phyloP scores from a whole-genome alignment of 2,888 invertebrate genomes.

The Calameuta idolon region DNA sequence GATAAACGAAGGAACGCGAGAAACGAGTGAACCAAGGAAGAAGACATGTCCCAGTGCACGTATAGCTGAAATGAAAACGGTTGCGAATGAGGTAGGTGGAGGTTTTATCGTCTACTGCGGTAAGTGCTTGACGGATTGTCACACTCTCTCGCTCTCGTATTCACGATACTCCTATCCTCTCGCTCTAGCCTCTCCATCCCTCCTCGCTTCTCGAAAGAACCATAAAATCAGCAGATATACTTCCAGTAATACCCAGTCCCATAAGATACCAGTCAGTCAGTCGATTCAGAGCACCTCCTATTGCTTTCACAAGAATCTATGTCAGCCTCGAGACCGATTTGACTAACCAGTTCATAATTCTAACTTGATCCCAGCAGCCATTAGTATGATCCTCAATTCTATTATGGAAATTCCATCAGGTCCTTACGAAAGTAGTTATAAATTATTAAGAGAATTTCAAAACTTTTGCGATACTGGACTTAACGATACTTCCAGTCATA shows the following conservation, averaged over 20 bases:
- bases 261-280: background rate
- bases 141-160: slow-evolving; percentile 18
- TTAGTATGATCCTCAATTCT: background rate
- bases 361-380: background rate
- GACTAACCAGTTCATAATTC: background rate
- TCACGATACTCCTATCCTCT: slow-evolving; percentile 3
- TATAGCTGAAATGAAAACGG: slow-evolving; percentile 9
- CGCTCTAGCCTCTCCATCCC: slow-evolving; percentile 13
- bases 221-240: slow-evolving; percentile 53
- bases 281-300: background rate
- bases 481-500: background rate
- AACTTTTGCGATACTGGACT: background rate
- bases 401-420: background rate
- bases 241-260: slow-evolving; percentile 35
- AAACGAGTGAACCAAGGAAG: background rate
- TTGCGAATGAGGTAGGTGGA: slow-evolving; percentile 41
- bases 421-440: background rate
- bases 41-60: slow-evolving; percentile 31
- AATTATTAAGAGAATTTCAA: background rate
- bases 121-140: slow-evolving; percentile 47
- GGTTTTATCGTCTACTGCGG: slow-evolving; percentile 47
- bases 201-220: slow-evolving; percentile 22
- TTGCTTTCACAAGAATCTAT: background rate
- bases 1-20: background rate
- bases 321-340: background rate